Evolutionary conservation across 2,797 vertebrate species (phyloP).

Genomic region (Sandelia bainsii): DNA sequence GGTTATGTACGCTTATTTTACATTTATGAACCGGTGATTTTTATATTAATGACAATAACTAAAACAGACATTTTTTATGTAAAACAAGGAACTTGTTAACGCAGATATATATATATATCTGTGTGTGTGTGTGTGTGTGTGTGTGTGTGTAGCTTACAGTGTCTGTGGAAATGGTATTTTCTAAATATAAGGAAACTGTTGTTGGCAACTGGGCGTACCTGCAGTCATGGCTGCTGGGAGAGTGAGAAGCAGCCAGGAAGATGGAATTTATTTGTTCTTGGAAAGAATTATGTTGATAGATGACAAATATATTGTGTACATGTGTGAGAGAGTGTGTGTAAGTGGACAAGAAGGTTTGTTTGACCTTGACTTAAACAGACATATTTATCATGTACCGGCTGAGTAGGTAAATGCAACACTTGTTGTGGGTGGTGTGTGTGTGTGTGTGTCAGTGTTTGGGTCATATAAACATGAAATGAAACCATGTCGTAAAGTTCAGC

Average conservation of each 20-base stretch:
- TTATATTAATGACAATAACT: too few species aligned
- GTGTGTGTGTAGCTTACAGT: too few species aligned
- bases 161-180: not conserved
- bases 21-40: too few species aligned
- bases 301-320: slow-evolving; percentile 86
- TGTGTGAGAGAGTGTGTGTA: slow-evolving; percentile 24
- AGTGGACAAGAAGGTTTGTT: slow-evolving; percentile 82
- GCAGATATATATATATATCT: too few species aligned
- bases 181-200: not conserved
- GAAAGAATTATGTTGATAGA: slow-evolving; percentile 89
- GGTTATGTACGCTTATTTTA: too few species aligned
- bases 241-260: slow-evolving; percentile 89
- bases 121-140: too few species aligned
- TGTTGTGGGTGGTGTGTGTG: slow-evolving; percentile 44
- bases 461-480: slow-evolving; percentile 70
- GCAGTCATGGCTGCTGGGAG: slow-evolving; percentile 90
- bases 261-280: slow-evolving; percentile 94
- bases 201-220: too few species aligned
- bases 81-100: not conserved
- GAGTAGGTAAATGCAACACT: slow-evolving; percentile 85
- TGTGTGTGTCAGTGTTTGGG: slow-evolving; percentile 33
- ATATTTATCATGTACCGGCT: slow-evolving; percentile 91
- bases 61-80: too few species aligned
- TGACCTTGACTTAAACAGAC: slow-evolving; percentile 92
- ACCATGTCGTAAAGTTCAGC: slow-evolving; percentile 66